Evolutionary conservation across 2,888 invertebrate genomes (phyloP).

Genomic region (Onchidella celtica): DNA sequence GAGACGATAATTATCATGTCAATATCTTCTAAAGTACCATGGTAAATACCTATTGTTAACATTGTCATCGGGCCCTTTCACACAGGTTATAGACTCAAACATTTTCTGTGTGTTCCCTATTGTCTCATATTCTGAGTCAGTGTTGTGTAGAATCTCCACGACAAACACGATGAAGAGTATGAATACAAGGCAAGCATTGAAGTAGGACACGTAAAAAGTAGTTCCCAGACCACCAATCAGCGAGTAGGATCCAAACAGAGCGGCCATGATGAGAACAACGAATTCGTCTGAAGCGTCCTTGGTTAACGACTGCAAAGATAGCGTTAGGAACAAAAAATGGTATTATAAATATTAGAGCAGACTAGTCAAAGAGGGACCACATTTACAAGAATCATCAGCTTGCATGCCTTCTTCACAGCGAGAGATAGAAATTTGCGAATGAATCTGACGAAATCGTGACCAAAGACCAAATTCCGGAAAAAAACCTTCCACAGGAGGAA

Average conservation of each 20-base stretch:
- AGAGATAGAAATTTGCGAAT: too few species aligned
- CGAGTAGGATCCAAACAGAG: conserved; percentile 75
- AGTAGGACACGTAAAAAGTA: conserved; percentile 77
- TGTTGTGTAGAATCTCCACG: conserved; percentile 72
- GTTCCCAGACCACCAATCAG: conserved; percentile 77
- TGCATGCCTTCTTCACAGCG: too few species aligned
- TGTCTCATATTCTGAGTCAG: conserved; percentile 60
- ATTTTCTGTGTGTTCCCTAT: conserved; percentile 70
- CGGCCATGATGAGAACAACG: conserved; percentile 70
- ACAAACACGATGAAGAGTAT: conserved; percentile 75
- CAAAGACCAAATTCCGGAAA: too few species aligned
- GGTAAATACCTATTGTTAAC: conserved; percentile 68
- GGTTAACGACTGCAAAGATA: conserved; percentile 59
- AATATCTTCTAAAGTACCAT: too few species aligned
- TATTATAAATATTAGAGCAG: neutral
- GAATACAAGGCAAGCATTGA: conserved; percentile 76
- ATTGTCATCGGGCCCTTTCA: conserved; percentile 74
- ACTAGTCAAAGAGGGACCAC: neutral
- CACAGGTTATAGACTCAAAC: conserved; percentile 71
- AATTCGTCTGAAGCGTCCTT: conserved; percentile 69
- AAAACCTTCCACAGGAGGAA: too few species aligned
- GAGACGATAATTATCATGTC: too few species aligned
- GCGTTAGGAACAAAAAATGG: neutral
- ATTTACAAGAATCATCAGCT: too few species aligned
- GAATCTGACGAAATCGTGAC: too few species aligned